Evolutionary conservation across 2,888 invertebrate species (phyloP), one percentile per base, ranked within the genome.

Genomic region (Stenurella melanura): DNA sequence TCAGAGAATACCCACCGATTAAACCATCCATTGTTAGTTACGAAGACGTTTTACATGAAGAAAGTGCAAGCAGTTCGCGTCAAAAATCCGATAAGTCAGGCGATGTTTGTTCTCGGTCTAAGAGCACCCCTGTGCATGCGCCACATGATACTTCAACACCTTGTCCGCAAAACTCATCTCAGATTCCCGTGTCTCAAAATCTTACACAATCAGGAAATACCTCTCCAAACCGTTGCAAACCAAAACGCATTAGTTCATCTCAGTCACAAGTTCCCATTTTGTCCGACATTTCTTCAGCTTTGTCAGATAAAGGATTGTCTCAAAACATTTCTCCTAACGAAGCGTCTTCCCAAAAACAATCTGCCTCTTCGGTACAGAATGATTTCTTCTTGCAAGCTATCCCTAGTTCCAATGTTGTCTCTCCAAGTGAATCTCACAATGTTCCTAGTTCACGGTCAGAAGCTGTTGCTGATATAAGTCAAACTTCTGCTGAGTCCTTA

Each of bases 1-100:
- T 82, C 30, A 81, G 86, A 34, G 77, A 81, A 38, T 87, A 87
- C 79, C 84, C 86, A n/a, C 77, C 85, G n/a, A 74, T 80, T 19
- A 78, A 83, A 21, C 85, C 87, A 2, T 58, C 19, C 21, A 19
- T 58, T 11, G 12, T 58, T 11, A 58, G 21, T 19, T 58, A 58
- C 5, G 58, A 58, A 58, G 58, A 58, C 18, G 58, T 58, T 58
- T 58, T 58, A 58, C 12, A 1, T 58, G 19, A 6, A 10, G 11
- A 19, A 19, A 3, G 58, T 19, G 15, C 19, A 58, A 58, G 1
- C 17, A 54, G 54, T 56, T 18, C 17, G 9, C 1, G 7, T 1
- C 4, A 56, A 56, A 17, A 57, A 17, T 4, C 17, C 18, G 18
- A 4, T 6, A 57, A 18, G 18, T 11, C 42, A 42, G 15, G 50